These are phyloP conservation scores for Odontothrips loti DNA, from an alignment of 2,888 invertebrate species.

Conservation along the genomic window DNA sequence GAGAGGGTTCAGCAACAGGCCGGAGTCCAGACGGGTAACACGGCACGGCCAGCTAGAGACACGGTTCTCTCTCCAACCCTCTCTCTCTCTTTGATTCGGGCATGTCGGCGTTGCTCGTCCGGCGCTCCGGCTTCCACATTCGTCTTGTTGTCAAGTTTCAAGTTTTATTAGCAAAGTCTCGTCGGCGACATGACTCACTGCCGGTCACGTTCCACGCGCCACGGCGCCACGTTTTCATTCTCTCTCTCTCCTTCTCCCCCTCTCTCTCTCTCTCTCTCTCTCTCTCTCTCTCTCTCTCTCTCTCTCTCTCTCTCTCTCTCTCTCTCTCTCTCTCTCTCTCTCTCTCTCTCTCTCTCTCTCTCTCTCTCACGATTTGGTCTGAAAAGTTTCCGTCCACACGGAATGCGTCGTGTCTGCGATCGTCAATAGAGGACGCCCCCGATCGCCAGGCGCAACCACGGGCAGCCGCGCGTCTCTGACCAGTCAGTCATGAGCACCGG, in stretches of 20 bases:
- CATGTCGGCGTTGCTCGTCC: background rate
- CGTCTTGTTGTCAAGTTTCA: conserved; percentile 26
- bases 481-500: no score
- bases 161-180: conserved; percentile 25
- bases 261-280: no score
- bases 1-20: no score
- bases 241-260: no score
- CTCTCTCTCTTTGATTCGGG: no score
- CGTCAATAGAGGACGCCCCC: background rate
- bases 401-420: background rate
- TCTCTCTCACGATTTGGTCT: background rate
- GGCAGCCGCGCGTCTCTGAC: background rate
- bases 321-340: no score
- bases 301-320: background rate
- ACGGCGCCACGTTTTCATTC: background rate
- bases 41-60: no score
- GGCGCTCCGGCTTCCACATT: conserved; percentile 19
- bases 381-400: conserved; percentile 6
- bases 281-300: background rate
- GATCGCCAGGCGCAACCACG: no score
- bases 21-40: no score
- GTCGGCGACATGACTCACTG: conserved; percentile 24
- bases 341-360: background rate
- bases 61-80: no score
- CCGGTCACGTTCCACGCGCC: conserved; percentile 23